phyloP scores from a whole-genome alignment of 2,113 vertebrate species.

The Carettochelys insculpta region DNA sequence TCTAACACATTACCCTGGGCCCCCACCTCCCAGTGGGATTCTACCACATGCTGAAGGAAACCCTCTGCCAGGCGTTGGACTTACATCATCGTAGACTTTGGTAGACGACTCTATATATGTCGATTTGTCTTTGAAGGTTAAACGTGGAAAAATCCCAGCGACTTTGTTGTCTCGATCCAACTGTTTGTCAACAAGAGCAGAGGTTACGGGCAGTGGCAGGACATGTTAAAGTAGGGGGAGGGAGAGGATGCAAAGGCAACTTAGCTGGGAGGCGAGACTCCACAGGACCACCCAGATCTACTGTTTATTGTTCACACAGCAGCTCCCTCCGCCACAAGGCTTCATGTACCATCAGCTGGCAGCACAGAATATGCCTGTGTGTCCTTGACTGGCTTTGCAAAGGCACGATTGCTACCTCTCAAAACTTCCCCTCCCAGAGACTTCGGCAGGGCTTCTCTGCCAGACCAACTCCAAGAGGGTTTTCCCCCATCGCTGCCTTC shows the following conservation, averaged over 20 bases:
- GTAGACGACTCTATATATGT: slow-evolving; percentile 94
- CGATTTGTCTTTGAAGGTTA: slow-evolving; percentile 90
- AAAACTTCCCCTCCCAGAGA: no score
- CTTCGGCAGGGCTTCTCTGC: no score
- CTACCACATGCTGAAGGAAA: background rate
- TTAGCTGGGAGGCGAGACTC: background rate
- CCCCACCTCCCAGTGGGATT: background rate
- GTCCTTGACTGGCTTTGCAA: no score
- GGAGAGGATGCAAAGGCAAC: accelerated
- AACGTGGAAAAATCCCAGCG: slow-evolving; percentile 83
- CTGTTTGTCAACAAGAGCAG: slow-evolving; percentile 52
- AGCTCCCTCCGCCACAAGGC: background rate
- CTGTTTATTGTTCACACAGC: background rate
- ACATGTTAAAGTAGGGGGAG: no score
- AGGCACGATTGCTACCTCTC: no score
- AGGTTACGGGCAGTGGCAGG: no score
- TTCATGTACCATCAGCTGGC: background rate
- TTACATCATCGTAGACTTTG: slow-evolving; percentile 94
- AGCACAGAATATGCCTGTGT: background rate
- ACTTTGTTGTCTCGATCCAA: slow-evolving; percentile 92
- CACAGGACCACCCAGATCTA: background rate
- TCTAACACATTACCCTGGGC: background rate
- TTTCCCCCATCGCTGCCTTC: background rate
- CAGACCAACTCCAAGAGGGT: no score
- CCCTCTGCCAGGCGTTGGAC: slow-evolving; percentile 26